phyloP scores from a whole-genome alignment of 2,888 invertebrate genomes.

The Stictocephala bisonia region DNA sequence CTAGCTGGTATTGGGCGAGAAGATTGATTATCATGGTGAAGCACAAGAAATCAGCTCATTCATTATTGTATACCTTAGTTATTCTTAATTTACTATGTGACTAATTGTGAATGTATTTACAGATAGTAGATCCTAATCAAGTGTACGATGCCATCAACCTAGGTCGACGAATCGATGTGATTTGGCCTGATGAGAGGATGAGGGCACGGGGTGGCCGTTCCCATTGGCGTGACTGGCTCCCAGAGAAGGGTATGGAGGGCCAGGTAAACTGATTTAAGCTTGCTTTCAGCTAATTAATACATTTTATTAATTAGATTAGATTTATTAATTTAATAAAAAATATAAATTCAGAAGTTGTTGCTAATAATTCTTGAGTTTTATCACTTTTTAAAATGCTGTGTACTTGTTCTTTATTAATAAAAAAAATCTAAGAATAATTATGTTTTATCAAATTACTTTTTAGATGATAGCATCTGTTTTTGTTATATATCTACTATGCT shows the following conservation, averaged over 20 bases:
- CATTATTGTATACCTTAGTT: not conserved
- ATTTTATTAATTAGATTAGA: no score
- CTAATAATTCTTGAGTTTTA: no score
- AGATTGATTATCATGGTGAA: not conserved
- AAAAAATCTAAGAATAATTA: no score
- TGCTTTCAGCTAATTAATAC: no score
- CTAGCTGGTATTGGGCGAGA: no score
- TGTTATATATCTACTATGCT: no score
- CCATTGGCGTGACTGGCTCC: constrained; percentile 92
- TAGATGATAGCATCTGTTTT: no score
- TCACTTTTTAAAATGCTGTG: no score
- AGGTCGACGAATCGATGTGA: constrained; percentile 91
- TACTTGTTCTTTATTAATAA: no score
- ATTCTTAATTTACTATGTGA: not conserved
- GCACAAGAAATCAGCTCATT: not conserved
- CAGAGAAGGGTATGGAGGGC: constrained; percentile 92
- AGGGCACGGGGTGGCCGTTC: constrained; percentile 86
- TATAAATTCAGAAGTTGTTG: no score
- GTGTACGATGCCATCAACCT: constrained; percentile 94
- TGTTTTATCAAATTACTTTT: no score
- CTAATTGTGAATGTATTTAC: not conserved
- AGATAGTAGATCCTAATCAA: constrained; percentile 72
- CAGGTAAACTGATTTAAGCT: constrained; percentile 72
- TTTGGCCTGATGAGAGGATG: constrained; percentile 94
- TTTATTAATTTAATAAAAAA: no score